Base-by-base conservation (phyloP, 2,113 vertebrate species). In the Motacilla alba region DNA sequence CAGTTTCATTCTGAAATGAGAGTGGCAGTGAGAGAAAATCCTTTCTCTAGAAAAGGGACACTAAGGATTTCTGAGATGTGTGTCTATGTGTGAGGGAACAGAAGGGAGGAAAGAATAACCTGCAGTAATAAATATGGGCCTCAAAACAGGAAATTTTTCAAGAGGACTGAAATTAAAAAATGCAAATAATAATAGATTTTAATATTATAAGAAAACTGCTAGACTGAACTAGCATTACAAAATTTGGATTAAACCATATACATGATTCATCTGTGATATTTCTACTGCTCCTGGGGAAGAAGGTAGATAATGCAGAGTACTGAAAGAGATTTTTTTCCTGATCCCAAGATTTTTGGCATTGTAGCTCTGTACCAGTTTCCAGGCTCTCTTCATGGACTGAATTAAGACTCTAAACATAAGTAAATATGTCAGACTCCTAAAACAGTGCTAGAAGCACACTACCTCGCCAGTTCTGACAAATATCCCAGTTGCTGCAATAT, bases 51-150 rank as follows among this genome's bases (percentile, higher is more conserved):
- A 69, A 55, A 83, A 86, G 11, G 26, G 59, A 77, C 20, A 77
- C 9, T 20, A 15, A 47, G 18, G n/a, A 64, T 56, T 83, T 84
- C 50, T 64, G 53, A 44, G 30, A 27, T 0, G 0, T 33, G 10
- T 30, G 13, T 56, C 17, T 60, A 9, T 7, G 27, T 41, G 35
- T 26, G 18, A 37, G 5, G 24, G 12, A 91, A 75, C 0, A 75
- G 46, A 70, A 52, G 6, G 33, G 30, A 74, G 47, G 35, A 62
- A 56, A 14, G 26, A 89, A 56, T 20, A 86, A 77, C 37, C 14
- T 41, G 60, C 11, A 43, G 31, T 24, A 81, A 83, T 41, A 87
- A 70, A 76, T 31, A 81, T 2, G 17, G 8, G n/a, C n/a, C 26
- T 74, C 7, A 0, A 21, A 77, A 47, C 4, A 50, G 18, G 20